Percentiles rank a stretch among this genome's conserved stretches.
These are phyloP conservation scores for Crotalus tigris DNA, from an alignment of 2,113 vertebrate genomes.

Conservation along the genomic window DNA sequence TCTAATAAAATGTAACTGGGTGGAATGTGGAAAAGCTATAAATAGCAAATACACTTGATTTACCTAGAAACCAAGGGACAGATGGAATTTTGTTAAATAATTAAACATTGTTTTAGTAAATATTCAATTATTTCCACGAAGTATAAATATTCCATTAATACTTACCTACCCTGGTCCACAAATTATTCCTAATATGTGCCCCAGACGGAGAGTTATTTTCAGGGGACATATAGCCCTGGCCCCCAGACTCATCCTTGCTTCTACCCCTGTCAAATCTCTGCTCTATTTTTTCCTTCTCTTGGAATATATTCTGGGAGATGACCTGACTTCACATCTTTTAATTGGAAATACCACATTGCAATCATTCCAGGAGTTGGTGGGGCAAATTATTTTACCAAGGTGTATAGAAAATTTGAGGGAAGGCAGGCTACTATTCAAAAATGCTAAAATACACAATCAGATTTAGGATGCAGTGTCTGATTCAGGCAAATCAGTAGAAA, in stretches of 20 bases:
- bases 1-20: not conserved
- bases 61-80: not conserved
- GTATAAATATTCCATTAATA: not conserved
- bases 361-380: not conserved
- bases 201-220: not conserved
- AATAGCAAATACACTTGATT: not conserved
- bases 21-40: not conserved
- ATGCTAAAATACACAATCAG: not conserved
- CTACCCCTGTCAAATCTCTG: not conserved
- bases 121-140: not conserved
- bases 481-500: not conserved
- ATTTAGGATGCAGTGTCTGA: not conserved
- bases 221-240: not conserved
- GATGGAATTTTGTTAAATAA: not conserved
- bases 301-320: not conserved
- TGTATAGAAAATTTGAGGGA: not conserved
- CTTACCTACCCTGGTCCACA: not conserved
- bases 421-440: not conserved
- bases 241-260: not conserved
- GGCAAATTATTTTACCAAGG: not conserved
- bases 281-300: not conserved
- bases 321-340: not conserved
- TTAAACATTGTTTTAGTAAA: not conserved
- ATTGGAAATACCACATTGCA: not conserved
- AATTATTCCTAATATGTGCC: not conserved